A percentile compares a stretch with the other conserved stretches of the same genome.
phyloP scores from a whole-genome alignment of 2,888 invertebrate species.

The Cryptocephalus moraei region DNA sequence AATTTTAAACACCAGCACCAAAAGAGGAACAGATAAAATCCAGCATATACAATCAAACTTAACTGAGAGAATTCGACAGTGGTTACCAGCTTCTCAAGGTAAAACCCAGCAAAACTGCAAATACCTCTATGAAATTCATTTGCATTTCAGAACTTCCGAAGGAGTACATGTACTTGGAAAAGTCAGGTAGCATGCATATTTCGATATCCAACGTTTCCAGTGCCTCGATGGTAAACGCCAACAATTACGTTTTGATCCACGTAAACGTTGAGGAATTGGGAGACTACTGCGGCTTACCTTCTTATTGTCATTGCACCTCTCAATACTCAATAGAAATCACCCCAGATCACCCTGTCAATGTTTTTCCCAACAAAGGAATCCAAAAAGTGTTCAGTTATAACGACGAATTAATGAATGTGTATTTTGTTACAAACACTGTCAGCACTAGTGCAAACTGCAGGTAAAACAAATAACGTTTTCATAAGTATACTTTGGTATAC shows the following conservation, averaged over 20 bases:
- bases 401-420: slow-evolving; percentile 23
- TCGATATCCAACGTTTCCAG: slow-evolving; percentile 21
- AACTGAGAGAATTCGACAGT: slow-evolving; percentile 16
- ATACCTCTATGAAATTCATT: background rate
- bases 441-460: slow-evolving; percentile 27
- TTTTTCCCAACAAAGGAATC: slow-evolving; percentile 22
- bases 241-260: slow-evolving; percentile 24
- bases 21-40: slow-evolving; percentile 21
- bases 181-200: slow-evolving; percentile 26
- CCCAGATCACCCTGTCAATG: slow-evolving; percentile 21
- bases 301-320: slow-evolving; percentile 26
- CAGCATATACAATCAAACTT: slow-evolving; percentile 20
- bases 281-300: slow-evolving; percentile 24
- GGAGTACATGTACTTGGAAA: slow-evolving; percentile 32
- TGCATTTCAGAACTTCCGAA: slow-evolving; percentile 23
- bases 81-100: slow-evolving; percentile 18
- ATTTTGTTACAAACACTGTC: slow-evolving; percentile 28
- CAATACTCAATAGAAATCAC: slow-evolving; percentile 30
- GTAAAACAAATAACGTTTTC: slow-evolving; percentile 9
- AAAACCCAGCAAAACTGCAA: slow-evolving; percentile 2
- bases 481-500: too few relatives aligned
- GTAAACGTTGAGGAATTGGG: slow-evolving; percentile 24
- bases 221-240: slow-evolving; percentile 19
- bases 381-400: slow-evolving; percentile 31
- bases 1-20: slow-evolving; percentile 17